Conservation (phyloP, 2,113 vertebrate species). For the Sebastes fasciatus region DNA sequence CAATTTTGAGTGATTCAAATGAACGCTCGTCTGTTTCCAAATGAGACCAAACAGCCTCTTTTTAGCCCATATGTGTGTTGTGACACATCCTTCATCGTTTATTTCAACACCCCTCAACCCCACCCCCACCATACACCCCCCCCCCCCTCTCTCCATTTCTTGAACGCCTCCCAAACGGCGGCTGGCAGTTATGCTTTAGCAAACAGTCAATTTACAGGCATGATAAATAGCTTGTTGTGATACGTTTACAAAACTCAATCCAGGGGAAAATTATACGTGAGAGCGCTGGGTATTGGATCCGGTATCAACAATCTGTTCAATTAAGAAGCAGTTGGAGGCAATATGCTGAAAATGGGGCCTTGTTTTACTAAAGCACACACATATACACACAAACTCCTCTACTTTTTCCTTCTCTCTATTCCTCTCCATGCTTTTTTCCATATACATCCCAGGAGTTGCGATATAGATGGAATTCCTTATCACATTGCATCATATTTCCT, state of each 20-base stretch:
- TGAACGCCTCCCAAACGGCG: conserved; percentile 89
- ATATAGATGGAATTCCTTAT: conserved; percentile 77
- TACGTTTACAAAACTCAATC: conserved; percentile 92
- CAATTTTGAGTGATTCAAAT: conserved; percentile 78
- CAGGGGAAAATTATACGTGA: conserved; percentile 93
- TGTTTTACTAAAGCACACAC: conserved; percentile 75
- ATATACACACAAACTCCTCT: conserved; percentile 34
- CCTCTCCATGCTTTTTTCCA: conserved; percentile 41
- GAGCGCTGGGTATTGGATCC: conserved; percentile 91
- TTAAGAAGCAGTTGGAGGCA: conserved; percentile 95
- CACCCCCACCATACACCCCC: conserved; percentile 76
- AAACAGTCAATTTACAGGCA: conserved; percentile 95
- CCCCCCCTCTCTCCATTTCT: conserved; percentile 86
- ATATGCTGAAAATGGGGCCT: conserved; percentile 87
- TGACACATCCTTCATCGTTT: conserved; percentile 88
- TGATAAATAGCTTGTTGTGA: conserved; percentile 95
- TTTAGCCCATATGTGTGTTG: conserved; percentile 77
- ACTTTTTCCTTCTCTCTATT: conserved; percentile 49
- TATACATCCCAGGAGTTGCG: conserved; percentile 65
- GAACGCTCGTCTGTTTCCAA: conserved; percentile 78
- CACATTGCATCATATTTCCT: conserved; percentile 77
- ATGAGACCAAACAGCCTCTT: conserved; percentile 77
- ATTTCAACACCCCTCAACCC: conserved; percentile 87
- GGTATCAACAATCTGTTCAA: conserved; percentile 95
- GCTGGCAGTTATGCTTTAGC: conserved; percentile 93